Evolutionary conservation across 2,113 vertebrate species (phyloP).

Genomic region (Gracilinanus agilis): DNA sequence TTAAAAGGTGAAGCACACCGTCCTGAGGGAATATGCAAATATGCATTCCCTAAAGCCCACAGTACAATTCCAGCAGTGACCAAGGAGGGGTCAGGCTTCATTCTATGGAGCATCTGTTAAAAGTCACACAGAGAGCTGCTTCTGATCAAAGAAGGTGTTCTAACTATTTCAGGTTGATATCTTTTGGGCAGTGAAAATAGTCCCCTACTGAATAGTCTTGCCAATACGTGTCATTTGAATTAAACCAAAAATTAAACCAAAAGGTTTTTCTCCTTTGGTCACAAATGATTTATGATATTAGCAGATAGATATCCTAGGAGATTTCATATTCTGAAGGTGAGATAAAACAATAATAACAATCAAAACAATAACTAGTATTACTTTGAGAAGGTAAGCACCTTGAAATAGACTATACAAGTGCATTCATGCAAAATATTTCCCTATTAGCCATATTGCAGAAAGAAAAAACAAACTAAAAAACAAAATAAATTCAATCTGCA

Average conservation of each 20-base stretch:
- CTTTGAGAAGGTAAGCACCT: too few species aligned
- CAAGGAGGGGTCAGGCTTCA: neutral
- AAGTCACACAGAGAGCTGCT: neutral
- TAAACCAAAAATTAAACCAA: too few species aligned
- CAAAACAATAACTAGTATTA: neutral
- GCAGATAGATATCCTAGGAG: neutral
- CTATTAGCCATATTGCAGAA: too few species aligned
- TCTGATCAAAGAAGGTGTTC: neutral
- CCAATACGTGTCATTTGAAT: neutral
- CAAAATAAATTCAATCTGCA: too few species aligned
- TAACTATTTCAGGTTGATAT: neutral
- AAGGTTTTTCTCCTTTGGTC: conserved; percentile 31
- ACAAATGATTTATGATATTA: neutral
- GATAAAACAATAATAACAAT: neutral
- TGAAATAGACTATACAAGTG: too few species aligned
- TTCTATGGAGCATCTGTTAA: neutral
- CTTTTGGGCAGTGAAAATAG: neutral
- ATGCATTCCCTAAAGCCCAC: neutral
- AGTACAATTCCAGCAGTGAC: neutral
- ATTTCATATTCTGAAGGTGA: neutral
- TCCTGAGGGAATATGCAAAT: conserved; percentile 13
- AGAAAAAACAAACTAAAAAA: too few species aligned
- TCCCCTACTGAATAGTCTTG: neutral
- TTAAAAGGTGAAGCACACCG: neutral
- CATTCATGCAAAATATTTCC: too few species aligned